A percentile compares a stretch with the other conserved stretches of the same genome.
Conservation (phyloP, 2,888 invertebrate genomes). For the Cosmia pyralina region DNA sequence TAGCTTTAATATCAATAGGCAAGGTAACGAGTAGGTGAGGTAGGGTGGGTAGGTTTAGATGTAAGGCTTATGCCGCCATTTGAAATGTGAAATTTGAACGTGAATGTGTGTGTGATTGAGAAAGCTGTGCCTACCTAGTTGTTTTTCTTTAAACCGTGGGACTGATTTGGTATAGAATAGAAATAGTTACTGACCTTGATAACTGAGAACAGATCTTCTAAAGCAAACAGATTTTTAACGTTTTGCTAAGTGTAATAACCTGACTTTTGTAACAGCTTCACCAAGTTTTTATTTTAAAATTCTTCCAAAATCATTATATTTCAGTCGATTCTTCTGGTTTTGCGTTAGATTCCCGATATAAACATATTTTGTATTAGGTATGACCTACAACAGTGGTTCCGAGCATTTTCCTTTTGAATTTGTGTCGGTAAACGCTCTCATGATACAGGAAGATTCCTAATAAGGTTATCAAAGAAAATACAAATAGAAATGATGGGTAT, state of each 20-base stretch:
- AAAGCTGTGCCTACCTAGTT: background rate
- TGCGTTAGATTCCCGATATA: too few relatives aligned
- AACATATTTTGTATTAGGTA: too few relatives aligned
- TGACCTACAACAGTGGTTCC: too few relatives aligned
- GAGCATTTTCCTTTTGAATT: too few relatives aligned
- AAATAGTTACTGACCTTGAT: background rate
- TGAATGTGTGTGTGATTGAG: too few relatives aligned
- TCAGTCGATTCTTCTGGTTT: too few relatives aligned
- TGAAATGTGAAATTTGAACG: background rate
- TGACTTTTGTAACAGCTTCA: background rate
- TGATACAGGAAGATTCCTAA: background rate
- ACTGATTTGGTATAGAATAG: background rate
- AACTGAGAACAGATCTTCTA: background rate
- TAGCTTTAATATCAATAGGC: background rate
- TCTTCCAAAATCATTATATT: too few relatives aligned
- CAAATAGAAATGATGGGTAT: background rate
- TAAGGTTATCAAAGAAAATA: too few relatives aligned
- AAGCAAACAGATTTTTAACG: background rate
- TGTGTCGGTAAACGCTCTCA: too few relatives aligned
- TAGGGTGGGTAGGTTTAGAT: too few relatives aligned
- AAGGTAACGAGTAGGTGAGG: too few relatives aligned
- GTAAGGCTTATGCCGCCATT: background rate
- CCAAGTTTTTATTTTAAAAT: background rate
- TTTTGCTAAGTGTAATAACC: background rate
- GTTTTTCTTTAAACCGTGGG: background rate